These are phyloP conservation scores for Onthophagus taurus DNA, from an alignment of 1,140 invertebrate genomes.

Conservation along the genomic window DNA sequence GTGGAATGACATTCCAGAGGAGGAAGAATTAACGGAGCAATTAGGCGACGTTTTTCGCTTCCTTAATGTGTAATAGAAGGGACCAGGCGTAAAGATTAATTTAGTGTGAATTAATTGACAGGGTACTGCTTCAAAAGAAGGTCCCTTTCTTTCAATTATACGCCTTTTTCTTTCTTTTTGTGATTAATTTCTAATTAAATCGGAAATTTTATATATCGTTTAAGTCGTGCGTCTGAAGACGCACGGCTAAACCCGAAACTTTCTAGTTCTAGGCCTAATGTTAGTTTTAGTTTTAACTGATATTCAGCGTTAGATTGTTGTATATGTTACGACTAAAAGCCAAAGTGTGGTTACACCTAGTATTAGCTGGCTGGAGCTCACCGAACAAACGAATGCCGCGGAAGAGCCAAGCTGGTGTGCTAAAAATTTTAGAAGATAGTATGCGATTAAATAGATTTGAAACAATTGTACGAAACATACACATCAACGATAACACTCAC, in stretches of 20 bases:
- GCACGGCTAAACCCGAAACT: too few species aligned
- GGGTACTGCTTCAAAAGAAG: too few species aligned
- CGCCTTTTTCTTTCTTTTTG: background rate
- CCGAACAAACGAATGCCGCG: background rate
- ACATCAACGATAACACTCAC: too few species aligned
- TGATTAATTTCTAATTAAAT: background rate
- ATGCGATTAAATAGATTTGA: background rate
- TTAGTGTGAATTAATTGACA: slow-evolving; percentile 21
- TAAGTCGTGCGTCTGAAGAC: too few species aligned
- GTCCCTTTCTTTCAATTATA: background rate
- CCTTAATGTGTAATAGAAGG: slow-evolving; percentile 23
- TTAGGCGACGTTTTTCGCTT: slow-evolving; percentile 26
- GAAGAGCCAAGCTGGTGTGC: too few species aligned
- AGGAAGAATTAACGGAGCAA: slow-evolving; percentile 30
- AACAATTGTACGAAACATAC: too few species aligned
- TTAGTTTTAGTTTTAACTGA: too few species aligned
- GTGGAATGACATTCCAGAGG: background rate
- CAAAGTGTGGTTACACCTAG: too few species aligned
- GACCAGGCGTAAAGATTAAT: slow-evolving; percentile 29
- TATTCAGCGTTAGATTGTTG: too few species aligned
- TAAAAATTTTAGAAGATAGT: background rate
- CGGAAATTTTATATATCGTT: background rate
- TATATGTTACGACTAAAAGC: too few species aligned
- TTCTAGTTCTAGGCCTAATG: too few species aligned
- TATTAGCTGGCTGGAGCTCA: too few species aligned